Evolutionary conservation across 1,140 invertebrate species (phyloP).

Genomic region (Cyphomyrmex costatus): DNA sequence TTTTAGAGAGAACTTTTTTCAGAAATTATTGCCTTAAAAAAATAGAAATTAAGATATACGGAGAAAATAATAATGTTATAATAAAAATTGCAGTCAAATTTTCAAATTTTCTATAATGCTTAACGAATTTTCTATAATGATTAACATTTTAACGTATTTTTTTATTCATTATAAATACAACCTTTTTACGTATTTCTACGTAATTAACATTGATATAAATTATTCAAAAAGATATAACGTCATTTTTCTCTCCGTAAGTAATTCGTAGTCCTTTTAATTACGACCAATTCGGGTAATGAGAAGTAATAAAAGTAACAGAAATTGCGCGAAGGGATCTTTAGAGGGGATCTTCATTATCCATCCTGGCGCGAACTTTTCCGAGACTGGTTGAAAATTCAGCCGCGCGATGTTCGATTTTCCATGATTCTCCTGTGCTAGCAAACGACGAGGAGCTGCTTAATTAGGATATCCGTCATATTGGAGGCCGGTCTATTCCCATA

Average conservation of each 20-base stretch:
- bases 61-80: not conserved
- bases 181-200: not conserved
- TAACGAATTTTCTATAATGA: not conserved
- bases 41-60: not conserved
- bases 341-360: conserved; percentile 22
- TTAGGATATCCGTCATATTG: conserved; percentile 61
- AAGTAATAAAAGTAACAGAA: conserved; percentile 12
- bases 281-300: not conserved
- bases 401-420: conserved; percentile 30
- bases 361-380: not conserved
- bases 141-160: conserved; percentile 2
- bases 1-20: no score
- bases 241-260: not conserved
- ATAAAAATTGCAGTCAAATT: no score
- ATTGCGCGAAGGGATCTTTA: not conserved
- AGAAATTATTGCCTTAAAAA: not conserved
- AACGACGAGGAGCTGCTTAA: conserved; percentile 43
- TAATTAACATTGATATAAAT: conserved; percentile 1
- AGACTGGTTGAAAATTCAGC: conserved; percentile 1
- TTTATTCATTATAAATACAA: not conserved
- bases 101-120: not conserved
- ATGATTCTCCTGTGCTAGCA: conserved; percentile 6
- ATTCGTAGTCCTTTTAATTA: not conserved
- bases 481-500: conserved; percentile 36
- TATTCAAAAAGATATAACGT: not conserved